These are phyloP conservation scores for Xerus rutilus DNA, from an alignment of 2,797 vertebrate genomes.

Conservation along the genomic window DNA sequence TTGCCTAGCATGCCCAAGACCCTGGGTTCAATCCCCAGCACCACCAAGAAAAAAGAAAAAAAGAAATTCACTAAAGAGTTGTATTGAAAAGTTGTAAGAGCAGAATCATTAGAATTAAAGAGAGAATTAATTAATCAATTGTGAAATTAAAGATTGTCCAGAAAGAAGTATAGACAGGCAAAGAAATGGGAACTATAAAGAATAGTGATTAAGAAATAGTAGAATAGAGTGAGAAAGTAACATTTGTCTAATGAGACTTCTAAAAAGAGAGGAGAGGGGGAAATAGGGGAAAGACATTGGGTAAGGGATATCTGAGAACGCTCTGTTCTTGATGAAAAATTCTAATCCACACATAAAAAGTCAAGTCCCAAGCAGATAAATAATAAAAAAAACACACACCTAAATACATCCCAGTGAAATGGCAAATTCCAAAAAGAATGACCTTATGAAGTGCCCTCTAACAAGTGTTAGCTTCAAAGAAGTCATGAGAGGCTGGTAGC, in stretches of 20 bases:
- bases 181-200: not conserved
- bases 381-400: slow-evolving; percentile 15
- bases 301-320: not conserved
- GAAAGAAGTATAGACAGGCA: not conserved
- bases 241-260: not conserved
- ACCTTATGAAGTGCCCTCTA: not conserved
- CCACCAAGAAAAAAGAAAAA: not conserved
- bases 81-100: not conserved
- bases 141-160: not conserved
- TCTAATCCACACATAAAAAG: not conserved
- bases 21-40: too few species aligned
- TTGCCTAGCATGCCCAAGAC: too few species aligned
- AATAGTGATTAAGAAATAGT: not conserved
- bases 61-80: not conserved
- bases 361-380: not conserved
- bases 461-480: not conserved
- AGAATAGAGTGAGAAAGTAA: not conserved
- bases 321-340: not conserved
- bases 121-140: not conserved
- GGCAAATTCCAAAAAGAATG: not conserved
- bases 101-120: not conserved
- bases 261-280: not conserved
- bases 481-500: too few species aligned
- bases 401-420: not conserved
- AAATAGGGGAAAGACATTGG: not conserved